Evolutionary conservation across 2,888 invertebrate species (phyloP).

Genomic region (Megalurothrips usitatus): DNA sequence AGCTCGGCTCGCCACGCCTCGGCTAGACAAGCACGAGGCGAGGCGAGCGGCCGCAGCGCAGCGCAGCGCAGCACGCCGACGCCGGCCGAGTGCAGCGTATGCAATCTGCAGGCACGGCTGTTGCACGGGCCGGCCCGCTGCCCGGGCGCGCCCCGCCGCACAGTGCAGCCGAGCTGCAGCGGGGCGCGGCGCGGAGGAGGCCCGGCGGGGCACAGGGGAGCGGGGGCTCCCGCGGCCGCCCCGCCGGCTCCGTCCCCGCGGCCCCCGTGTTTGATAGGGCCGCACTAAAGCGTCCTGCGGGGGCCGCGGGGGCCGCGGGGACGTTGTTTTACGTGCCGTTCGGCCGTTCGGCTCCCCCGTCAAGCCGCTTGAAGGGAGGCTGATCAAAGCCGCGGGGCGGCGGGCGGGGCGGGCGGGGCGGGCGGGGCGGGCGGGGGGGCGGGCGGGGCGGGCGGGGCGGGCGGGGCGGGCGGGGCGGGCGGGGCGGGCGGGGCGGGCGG

Average conservation of each 20-base stretch:
- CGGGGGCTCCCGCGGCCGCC: background rate
- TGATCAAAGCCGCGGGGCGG: too few relatives aligned
- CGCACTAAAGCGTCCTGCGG: background rate
- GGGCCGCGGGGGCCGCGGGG: background rate
- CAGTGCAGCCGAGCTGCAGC: too few relatives aligned
- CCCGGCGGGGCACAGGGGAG: background rate
- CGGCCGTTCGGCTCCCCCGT: background rate
- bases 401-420: background rate
- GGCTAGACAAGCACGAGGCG: background rate
- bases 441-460: background rate
- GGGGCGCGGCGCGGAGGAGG: background rate
- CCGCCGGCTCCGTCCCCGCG: too few relatives aligned
- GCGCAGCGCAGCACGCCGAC: background rate
- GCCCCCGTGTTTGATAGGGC: too few relatives aligned
- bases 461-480: background rate
- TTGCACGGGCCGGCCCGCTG: background rate
- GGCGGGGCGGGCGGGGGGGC: background rate
- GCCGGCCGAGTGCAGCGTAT: background rate
- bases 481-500: background rate
- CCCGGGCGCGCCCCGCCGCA: background rate
- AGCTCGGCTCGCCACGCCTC: background rate
- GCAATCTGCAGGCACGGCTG: conserved; percentile 8
- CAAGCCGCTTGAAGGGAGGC: too few relatives aligned
- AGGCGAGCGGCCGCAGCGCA: background rate
- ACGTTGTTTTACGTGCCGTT: background rate